Evolutionary conservation across 2,797 vertebrate species (phyloP), one percentile per base, ranked within the genome.

Genomic region (Hoplostethus mediterraneus): DNA sequence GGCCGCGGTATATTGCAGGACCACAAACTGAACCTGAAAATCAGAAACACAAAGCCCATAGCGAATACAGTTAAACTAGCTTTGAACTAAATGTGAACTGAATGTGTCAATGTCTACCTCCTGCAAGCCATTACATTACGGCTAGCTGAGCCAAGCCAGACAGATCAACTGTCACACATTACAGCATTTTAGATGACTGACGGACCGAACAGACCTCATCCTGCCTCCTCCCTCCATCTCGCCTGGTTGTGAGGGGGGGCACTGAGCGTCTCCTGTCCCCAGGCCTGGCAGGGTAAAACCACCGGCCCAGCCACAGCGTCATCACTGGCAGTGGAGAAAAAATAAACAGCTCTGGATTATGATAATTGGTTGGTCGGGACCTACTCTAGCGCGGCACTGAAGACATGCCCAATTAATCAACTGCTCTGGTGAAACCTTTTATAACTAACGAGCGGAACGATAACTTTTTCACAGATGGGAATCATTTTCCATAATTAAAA

Each of bases 401-500:
- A 88, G 94, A 93, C 88, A 92, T 80, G 87, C 86, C 90, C 93
- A 94, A 96, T 97, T 96, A 97, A 97, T 96, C 95, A 96, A 95
- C 88, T 89, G 85, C 89, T 94, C 95, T 93, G 58, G 92, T 93
- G 92, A 95, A 95, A 90, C 93, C 89, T 91, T 94, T 94, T 95
- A 93, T 90, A 94, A 85, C 90, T 92, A 95, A 95, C 89, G 73
- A 93, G 77, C 80, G 89, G 85, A 95, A 96, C 91, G 94, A 96
- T 95, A 94, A 94, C 93, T 93, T 93, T 82, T 88, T 88, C 90
- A 94, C 96, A 97, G 93, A 96, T 97, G 96, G 95, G 86, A 97
- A 92, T 94, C 91, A 96, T 97, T 97, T 96, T 87, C 90, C 87
- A 92, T 93, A 93, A 96, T 97, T 96, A 96, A 95, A 95, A 96